A percentile compares a stretch with the other conserved stretches of the same genome.
Evolutionary conservation across 1,140 invertebrate genomes (phyloP).

Genomic region (Diorhabda elongata): DNA sequence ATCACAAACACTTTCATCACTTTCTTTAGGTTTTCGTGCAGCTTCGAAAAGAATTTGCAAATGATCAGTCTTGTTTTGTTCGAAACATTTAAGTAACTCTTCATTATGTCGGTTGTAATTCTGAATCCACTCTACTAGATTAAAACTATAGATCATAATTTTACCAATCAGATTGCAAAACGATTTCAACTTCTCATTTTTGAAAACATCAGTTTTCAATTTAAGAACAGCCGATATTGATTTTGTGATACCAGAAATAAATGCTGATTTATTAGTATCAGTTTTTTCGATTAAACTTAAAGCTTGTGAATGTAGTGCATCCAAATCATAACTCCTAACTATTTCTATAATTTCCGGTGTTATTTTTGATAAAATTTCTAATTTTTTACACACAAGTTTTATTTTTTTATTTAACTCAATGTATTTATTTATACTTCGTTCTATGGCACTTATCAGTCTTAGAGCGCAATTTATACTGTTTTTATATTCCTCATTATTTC

Average conservation of each 20-base stretch:
- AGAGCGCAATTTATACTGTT: slow-evolving; percentile 22
- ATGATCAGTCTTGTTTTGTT: slow-evolving; percentile 18
- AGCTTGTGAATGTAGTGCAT: slow-evolving; percentile 19
- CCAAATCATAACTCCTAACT: slow-evolving; percentile 21
- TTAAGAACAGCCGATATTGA: slow-evolving; percentile 28
- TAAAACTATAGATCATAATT: background rate
- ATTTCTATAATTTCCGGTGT: slow-evolving; percentile 18
- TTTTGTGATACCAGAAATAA: slow-evolving; percentile 21
- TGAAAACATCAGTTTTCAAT: slow-evolving; percentile 22
- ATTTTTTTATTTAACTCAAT: slow-evolving; percentile 23
- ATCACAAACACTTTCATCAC: slow-evolving; percentile 9
- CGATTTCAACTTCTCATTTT: slow-evolving; percentile 19
- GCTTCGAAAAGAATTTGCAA: slow-evolving; percentile 17
- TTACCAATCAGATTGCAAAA: slow-evolving; percentile 19
- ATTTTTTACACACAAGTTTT: slow-evolving; percentile 15
- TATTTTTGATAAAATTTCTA: slow-evolving; percentile 14
- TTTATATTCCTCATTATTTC: slow-evolving; percentile 19
- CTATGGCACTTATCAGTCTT: slow-evolving; percentile 21
- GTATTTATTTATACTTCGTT: slow-evolving; percentile 20
- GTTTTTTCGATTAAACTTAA: slow-evolving; percentile 19
- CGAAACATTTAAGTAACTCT: slow-evolving; percentile 23
- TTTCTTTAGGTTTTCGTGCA: slow-evolving; percentile 15
- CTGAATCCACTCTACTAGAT: slow-evolving; percentile 22
- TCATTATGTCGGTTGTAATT: slow-evolving; percentile 22
- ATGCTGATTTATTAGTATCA: slow-evolving; percentile 6